Evolutionary conservation across 92 coral and sea anemone species (phyloP).

Genomic region (Porites lobata): DNA sequence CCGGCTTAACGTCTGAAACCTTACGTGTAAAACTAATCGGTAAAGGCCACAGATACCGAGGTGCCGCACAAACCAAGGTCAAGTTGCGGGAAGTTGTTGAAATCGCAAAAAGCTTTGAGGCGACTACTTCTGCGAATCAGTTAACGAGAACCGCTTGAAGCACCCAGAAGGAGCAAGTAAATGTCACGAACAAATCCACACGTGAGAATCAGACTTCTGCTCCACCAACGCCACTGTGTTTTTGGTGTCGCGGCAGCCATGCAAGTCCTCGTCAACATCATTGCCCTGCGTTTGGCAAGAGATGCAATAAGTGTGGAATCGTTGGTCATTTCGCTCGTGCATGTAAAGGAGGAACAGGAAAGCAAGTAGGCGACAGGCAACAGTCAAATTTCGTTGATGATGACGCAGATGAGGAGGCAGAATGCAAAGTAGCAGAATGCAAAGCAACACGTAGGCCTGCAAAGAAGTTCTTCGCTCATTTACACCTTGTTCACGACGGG

Average conservation of each 20-base stretch:
- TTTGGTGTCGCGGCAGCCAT: too few species aligned
- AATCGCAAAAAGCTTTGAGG: not conserved
- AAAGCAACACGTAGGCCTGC: too few species aligned
- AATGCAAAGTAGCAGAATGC: too few species aligned
- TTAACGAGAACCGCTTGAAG: slow-evolving; percentile 18
- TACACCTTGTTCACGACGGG: too few species aligned
- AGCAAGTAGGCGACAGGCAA: not conserved
- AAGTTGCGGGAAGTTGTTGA: slow-evolving; percentile 11
- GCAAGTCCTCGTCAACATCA: slow-evolving; percentile 55
- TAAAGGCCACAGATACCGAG: not conserved
- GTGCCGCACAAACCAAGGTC: not conserved
- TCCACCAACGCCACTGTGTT: too few species aligned
- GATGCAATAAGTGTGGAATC: too few species aligned
- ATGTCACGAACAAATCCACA: not conserved
- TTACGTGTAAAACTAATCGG: too few species aligned
- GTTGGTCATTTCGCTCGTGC: too few species aligned
- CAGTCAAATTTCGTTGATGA: slow-evolving; percentile 59
- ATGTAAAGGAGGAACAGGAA: slow-evolving; percentile 36
- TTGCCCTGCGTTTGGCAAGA: slow-evolving; percentile 45
- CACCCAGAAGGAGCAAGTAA: not conserved
- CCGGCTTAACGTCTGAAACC: not conserved
- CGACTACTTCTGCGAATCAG: not conserved
- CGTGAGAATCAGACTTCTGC: too few species aligned
- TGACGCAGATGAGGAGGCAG: slow-evolving; percentile 1
- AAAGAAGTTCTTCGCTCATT: not conserved